Evolutionary conservation across 2,113 vertebrate species (phyloP), one percentile per base, ranked within the genome.

Genomic region (Amblyopsis rosae): DNA sequence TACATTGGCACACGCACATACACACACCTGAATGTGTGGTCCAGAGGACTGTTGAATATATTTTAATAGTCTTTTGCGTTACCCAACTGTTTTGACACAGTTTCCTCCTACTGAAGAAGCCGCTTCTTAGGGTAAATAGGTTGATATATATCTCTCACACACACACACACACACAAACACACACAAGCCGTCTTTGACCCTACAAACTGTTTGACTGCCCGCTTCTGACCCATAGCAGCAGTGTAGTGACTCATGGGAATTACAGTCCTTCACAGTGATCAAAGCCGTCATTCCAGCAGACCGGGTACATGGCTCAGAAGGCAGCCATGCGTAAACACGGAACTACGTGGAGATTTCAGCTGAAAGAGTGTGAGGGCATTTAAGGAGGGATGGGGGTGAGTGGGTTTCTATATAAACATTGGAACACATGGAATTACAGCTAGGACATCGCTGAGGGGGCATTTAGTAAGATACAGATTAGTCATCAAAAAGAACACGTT

Each of bases 381-480:
- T 26, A 57, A 57, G n/a, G 26, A 48, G 55, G 62, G 49, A 57
- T n/a, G 56, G 33, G 65, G 46, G 57, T 13, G 11, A 0, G 49
- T 7, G 67, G 57, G 26, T 41, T 26, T 74, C 53, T 73, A 81
- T 75, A 62, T 82, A 86, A 90, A 86, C 81, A 71, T 77, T 70
- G 60, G 60, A 79, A 69, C 84, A 87, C 72, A 70, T 76, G 83
- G 70, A 70, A 63, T 57, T 67, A 66, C 46, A 77, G 61, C 74
- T 35, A 70, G 77, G 72, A 82, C 45, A 45, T 62, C 82, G 70
- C 70, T 53, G 76, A 66, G 54, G 71, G 78, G 64, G 58, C 73
- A 71, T 70, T 77, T 61, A 70, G 64, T 77, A 86, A 83, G 81
- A 83, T 86, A 72, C 54, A 86, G 82, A 89, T 86, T 80, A 89